phyloP scores from a whole-genome alignment of 2,888 invertebrate genomes.

The Dolomedes plantarius region DNA sequence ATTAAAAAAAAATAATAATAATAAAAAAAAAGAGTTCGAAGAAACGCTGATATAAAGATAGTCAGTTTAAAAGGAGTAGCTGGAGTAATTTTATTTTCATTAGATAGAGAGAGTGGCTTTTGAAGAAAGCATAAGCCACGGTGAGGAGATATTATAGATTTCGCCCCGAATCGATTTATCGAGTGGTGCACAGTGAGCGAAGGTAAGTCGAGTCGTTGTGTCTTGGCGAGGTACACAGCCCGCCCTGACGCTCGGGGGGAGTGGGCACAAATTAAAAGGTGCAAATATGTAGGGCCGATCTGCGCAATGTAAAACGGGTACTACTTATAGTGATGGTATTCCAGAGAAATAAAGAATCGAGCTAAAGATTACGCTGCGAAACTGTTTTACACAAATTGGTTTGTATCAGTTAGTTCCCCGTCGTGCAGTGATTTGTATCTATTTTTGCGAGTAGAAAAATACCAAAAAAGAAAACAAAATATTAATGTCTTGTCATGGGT shows the following conservation, averaged over 20 bases:
- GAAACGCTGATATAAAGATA: neutral
- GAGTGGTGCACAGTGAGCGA: constrained; percentile 34
- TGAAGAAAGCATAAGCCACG: constrained; percentile 57
- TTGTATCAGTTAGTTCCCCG: no score
- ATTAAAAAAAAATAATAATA: constrained; percentile 9
- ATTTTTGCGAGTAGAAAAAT: no score
- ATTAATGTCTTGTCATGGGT: no score
- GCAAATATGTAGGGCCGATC: neutral
- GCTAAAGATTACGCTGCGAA: no score
- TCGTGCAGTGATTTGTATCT: no score
- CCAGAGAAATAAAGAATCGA: no score
- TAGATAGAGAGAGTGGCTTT: constrained; percentile 21
- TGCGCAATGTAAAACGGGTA: no score
- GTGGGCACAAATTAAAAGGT: neutral
- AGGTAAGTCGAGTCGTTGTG: constrained; percentile 45
- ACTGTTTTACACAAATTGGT: no score
- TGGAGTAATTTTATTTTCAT: constrained; percentile 66
- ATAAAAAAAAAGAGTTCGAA: no score
- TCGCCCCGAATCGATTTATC: constrained; percentile 48
- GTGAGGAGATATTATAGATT: constrained; percentile 56
- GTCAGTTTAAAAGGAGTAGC: constrained; percentile 31
- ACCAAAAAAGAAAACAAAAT: no score
- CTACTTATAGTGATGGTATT: no score
- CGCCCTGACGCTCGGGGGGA: neutral
- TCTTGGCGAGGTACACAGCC: constrained; percentile 15